Evolutionary conservation across 1,140 invertebrate species (phyloP), one percentile per base, ranked within the genome.

Genomic region (Bombus ignitus): DNA sequence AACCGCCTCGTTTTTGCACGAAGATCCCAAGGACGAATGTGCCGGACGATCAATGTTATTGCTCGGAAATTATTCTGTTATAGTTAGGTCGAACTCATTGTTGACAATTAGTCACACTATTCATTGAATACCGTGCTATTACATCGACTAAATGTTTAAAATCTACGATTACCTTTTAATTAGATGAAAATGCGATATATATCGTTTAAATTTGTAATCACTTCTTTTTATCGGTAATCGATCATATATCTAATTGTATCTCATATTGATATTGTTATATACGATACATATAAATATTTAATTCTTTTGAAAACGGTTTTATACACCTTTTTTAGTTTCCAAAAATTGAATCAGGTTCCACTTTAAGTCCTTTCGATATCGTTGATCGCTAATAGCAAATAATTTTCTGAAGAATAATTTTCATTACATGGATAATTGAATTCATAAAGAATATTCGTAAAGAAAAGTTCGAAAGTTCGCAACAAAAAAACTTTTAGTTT

Each of bases 21-120:
- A 90, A 76, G 62, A 59, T 89, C 78, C 71, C 89, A 88, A 90
- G 89, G 86, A 87, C 86, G 35, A 39, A 83, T 59, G 42, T 80
- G 72, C 28, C 22, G 47, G 32, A 12, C 39, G 66, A 83, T 72
- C 72, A 6, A 73, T 74, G 37, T 66, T 66, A 68, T 78, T 84
- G 42, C 44, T 53, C 22, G 9, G 39, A 74, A n/a, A 74, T 85
- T 85, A 62, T 73, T 82, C 76, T 39, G 22, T 44, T 42, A 53
- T 22, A 47, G 32, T 66, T 72, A 28, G 57, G 42, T 47, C 35
- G 42, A 59, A 75, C 22, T 65, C 71, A 44, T 65, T 35, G n/a
- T 9, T 18, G 28, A 5, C 47, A 47, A 66, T 74, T 82, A 62
- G 53, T 65, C 22, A 10, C 28, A 47, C 32, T 44, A 15, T 9